Base-by-base conservation (phyloP, 2,888 invertebrate genomes). In the Poecilobothrus nobilitatus region DNA sequence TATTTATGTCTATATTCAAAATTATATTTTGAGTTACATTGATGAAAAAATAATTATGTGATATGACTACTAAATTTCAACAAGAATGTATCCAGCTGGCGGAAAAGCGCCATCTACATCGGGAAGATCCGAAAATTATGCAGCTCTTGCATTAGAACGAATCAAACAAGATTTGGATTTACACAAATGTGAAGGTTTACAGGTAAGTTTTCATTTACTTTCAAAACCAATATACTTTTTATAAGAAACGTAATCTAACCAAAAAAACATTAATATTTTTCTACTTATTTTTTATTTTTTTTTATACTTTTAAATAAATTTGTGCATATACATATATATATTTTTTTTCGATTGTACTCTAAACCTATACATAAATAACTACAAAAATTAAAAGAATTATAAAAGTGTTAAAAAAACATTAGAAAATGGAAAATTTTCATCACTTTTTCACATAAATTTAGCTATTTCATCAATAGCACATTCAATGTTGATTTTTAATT, bases 21-120 rank as follows among this genome's bases (percentile, higher is more conserved):
- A 44, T 53, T 18, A 18, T 18, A 9, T 18, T 53, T 53, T 9
- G 15, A 18, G 15, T 53, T 53, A 18, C 2, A 53, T 41, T 41
- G n/a, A 41, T 65, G 21, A 12, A 7, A 69, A 69, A 70, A 63
- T 70, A 67, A 71, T 68, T 69, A 72, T 80, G 79, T 81, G 81
- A 81, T 82, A 82, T 82, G 81, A 80, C 79, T 79, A 77, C 79
- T 78, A 78, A 78, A 75, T 78, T 78, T 76, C 78, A 69, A 76
- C 77, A 78, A 79, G 76, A 75, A 82, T 82, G 82, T 81, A 82
- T 81, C 79, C 80, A 81, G 80, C 81, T 80, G 82, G 80, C 80
- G 82, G 81, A 79, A 82, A 82, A 81, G 80, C 81, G 79, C 73
- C 74, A 65, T 73, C 74, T 68, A 69, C 71, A 67, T 69, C 72